A percentile compares a stretch with the other conserved stretches of the same genome.
phyloP scores from a whole-genome alignment of 2,888 invertebrate genomes.

The Apamea monoglypha region DNA sequence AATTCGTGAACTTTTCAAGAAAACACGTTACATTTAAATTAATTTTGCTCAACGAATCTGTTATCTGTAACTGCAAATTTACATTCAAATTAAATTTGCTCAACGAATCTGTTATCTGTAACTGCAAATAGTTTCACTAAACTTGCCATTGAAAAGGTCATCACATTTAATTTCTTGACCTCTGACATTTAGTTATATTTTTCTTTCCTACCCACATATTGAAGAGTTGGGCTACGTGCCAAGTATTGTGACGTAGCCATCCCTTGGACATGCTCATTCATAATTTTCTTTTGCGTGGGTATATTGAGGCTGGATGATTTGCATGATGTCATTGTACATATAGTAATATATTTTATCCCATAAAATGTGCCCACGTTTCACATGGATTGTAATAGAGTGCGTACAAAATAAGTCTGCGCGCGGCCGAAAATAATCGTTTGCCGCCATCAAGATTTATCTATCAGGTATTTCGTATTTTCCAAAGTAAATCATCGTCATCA shows the following conservation, averaged over 20 bases:
- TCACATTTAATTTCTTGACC: conserved; percentile 73
- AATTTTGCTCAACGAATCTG: conserved; percentile 28
- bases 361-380: conserved; percentile 22
- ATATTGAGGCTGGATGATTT: conserved; percentile 28
- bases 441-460: no score
- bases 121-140: conserved; percentile 65
- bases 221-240: conserved; percentile 78
- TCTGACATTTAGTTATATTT: conserved; percentile 76
- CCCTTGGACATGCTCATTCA: conserved; percentile 76
- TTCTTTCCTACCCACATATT: conserved; percentile 65
- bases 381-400: not conserved
- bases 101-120: conserved; percentile 37
- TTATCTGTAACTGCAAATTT: conserved; percentile 65
- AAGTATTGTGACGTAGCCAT: conserved; percentile 75
- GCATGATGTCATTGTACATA: conserved; percentile 30
- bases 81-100: conserved; percentile 37
- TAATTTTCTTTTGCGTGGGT: conserved; percentile 70
- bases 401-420: not conserved
- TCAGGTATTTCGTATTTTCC: not conserved
- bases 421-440: not conserved
- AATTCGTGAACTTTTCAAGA: not conserved
- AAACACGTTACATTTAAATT: conserved; percentile 11
- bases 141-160: conserved; percentile 54
- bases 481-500: not conserved
- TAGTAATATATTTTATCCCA: conserved; percentile 18